phyloP scores from a whole-genome alignment of 2,797 vertebrate species.

The Kryptolebias ocellatus region DNA sequence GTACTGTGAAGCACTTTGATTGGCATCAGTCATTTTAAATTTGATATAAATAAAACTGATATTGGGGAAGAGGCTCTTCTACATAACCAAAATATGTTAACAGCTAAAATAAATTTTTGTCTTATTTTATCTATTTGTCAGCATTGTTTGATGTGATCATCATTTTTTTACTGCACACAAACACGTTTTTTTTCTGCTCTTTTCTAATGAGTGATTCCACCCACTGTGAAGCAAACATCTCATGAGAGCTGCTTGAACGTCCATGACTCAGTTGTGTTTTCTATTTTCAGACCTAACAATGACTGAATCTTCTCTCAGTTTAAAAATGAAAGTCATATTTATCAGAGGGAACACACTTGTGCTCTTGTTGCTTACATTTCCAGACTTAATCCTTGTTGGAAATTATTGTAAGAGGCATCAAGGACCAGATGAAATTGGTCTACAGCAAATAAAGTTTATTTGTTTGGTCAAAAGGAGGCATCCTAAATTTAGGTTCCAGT shows the following conservation, averaged over 20 bases:
- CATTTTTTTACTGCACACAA: slow-evolving; percentile 34
- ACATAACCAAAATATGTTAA: no score
- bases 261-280: slow-evolving; percentile 70
- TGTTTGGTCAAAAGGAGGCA: not conserved
- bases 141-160: not conserved
- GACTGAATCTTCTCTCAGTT: slow-evolving; percentile 49
- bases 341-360: slow-evolving; percentile 11
- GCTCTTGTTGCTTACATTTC: not conserved
- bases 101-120: not conserved
- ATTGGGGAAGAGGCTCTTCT: no score
- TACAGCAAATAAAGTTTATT: not conserved
- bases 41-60: no score
- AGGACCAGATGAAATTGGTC: not conserved
- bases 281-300: slow-evolving; percentile 69
- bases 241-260: slow-evolving; percentile 63
- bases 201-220: slow-evolving; percentile 52
- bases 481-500: slow-evolving; percentile 3
- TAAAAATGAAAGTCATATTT: slow-evolving; percentile 35
- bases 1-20: no score
- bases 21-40: no score
- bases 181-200: slow-evolving; percentile 24
- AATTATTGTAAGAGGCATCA: slow-evolving; percentile 15
- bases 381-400: not conserved
- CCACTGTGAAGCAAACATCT: slow-evolving; percentile 65
- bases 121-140: not conserved